These are phyloP conservation scores for Tipula helvola DNA, from an alignment of 2,888 invertebrate species.

Conservation along the genomic window DNA sequence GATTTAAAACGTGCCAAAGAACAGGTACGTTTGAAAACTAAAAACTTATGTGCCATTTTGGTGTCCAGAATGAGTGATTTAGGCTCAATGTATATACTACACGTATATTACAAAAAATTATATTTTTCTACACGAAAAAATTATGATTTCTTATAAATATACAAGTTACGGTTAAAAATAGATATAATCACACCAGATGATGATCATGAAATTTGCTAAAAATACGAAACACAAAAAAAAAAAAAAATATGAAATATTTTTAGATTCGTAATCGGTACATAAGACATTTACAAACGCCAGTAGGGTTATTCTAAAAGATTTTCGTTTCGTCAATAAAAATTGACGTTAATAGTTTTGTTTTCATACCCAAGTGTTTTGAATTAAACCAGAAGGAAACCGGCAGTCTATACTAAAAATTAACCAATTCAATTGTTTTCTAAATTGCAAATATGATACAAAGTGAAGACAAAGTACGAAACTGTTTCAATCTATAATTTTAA, in stretches of 20 bases:
- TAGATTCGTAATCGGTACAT: neutral
- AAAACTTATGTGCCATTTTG: neutral
- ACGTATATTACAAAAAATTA: neutral
- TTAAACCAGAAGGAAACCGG: neutral
- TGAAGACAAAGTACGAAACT: too few species aligned
- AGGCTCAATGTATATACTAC: neutral
- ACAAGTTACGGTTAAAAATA: neutral
- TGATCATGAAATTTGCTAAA: neutral
- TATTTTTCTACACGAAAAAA: neutral
- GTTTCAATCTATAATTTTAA: too few species aligned
- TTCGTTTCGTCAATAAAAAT: neutral
- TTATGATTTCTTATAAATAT: neutral
- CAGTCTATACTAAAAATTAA: neutral
- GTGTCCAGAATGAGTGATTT: neutral
- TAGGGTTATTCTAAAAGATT: neutral
- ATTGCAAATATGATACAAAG: too few species aligned
- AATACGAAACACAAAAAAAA: neutral
- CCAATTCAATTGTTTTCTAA: too few species aligned
- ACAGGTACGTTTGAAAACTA: slow-evolving; percentile 26
- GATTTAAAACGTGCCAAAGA: slow-evolving; percentile 56
- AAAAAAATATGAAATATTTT: neutral
- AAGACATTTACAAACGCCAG: neutral
- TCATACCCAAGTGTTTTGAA: neutral
- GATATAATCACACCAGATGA: neutral
- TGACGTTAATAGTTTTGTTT: neutral